Evolutionary conservation across 1,140 invertebrate species (phyloP).

Genomic region (Drosophila grimshawi): DNA sequence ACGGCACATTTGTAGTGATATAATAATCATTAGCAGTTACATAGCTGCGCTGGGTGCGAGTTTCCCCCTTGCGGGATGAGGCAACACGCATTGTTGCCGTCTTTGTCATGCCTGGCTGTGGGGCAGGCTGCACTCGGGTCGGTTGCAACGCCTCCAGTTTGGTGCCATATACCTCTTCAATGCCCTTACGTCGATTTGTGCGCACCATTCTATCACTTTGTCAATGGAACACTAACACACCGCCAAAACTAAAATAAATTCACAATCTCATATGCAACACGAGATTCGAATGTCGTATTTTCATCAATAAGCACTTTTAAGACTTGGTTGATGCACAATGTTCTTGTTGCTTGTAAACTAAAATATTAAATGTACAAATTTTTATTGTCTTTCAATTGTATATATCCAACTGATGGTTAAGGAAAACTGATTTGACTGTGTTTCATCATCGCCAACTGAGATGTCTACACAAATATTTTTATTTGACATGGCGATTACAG

Average conservation of each 20-base stretch:
- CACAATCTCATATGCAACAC: constrained; percentile 12
- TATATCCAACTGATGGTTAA: constrained; percentile 47
- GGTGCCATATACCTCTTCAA: constrained; percentile 74
- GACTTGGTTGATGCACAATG: constrained; percentile 10
- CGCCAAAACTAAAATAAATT: constrained; percentile 4
- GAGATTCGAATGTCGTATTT: constrained; percentile 4
- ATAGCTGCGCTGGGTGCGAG: constrained; percentile 62
- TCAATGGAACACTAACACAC: constrained; percentile 1
- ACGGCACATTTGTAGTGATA: constrained; percentile 65
- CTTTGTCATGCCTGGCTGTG: constrained; percentile 51
- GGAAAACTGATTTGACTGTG: constrained; percentile 39
- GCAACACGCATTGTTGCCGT: constrained; percentile 41
- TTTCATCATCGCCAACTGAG: constrained; percentile 22
- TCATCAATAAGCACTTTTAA: constrained; percentile 15
- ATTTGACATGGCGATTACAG: not conserved
- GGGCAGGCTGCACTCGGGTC: constrained; percentile 31
- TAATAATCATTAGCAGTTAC: constrained; percentile 71
- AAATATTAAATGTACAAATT: constrained; percentile 57
- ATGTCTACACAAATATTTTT: too few species aligned
- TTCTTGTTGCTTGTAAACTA: constrained; percentile 38
- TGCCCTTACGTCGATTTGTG: constrained; percentile 61
- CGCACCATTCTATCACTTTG: constrained; percentile 59
- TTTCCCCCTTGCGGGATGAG: constrained; percentile 35
- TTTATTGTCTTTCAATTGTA: constrained; percentile 59
- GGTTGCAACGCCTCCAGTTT: constrained; percentile 65